A percentile compares a stretch with the other conserved stretches of the same genome.
phyloP scores from a whole-genome alignment of 2,888 invertebrate genomes.

The Pachycephus smyrnensis region DNA sequence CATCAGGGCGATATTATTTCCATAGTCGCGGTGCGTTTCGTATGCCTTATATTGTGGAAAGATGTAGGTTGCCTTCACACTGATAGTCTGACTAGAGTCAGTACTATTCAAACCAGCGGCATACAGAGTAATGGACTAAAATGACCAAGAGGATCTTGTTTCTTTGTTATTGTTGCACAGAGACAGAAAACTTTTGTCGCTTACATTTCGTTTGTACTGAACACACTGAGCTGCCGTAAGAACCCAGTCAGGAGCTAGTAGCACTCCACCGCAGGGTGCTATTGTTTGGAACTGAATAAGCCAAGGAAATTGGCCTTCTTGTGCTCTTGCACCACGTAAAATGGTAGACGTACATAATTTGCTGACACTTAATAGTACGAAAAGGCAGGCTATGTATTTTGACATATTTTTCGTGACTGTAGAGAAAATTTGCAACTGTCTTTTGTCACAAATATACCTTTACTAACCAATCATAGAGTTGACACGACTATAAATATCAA shows the following conservation, averaged over 20 bases:
- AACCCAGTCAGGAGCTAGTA: conserved; percentile 48
- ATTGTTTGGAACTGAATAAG: conserved; percentile 50
- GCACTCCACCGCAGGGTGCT: conserved; percentile 46
- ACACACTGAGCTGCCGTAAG: conserved; percentile 51
- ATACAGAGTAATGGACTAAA: conserved; percentile 43
- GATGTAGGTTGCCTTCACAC: conserved; percentile 48
- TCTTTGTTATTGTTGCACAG: background rate
- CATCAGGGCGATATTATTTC: conserved; percentile 45
- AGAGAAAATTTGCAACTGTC: background rate
- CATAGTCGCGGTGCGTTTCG: conserved; percentile 38
- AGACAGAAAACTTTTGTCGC: background rate
- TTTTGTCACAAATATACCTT: background rate
- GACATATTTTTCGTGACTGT: conserved; percentile 34
- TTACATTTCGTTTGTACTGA: conserved; percentile 45
- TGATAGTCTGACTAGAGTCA: conserved; percentile 33
- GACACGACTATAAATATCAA: background rate
- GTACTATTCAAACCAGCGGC: conserved; percentile 42
- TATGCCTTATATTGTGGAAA: conserved; percentile 42
- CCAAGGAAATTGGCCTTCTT: conserved; percentile 47
- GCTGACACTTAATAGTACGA: conserved; percentile 28
- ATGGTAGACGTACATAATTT: conserved; percentile 27
- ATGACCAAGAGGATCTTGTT: conserved; percentile 5
- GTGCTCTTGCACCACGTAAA: conserved; percentile 34
- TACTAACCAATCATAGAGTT: background rate
- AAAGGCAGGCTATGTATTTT: conserved; percentile 34